Percentiles rank a stretch among this genome's conserved stretches.
Evolutionary conservation across 2,888 invertebrate genomes (phyloP).

Genomic region (Dicycla oo): DNA sequence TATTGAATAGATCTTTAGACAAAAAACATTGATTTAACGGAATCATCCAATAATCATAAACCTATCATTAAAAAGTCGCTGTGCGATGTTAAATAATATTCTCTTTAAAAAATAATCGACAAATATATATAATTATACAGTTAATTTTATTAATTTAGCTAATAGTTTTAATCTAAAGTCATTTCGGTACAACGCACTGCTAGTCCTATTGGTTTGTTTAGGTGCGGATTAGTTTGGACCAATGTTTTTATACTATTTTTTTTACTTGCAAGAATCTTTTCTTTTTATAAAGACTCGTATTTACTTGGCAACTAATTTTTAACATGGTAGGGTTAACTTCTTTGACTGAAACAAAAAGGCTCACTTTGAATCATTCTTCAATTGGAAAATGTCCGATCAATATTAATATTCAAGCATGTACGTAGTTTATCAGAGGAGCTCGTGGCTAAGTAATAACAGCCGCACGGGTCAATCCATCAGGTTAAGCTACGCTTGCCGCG

Average conservation of each 20-base stretch:
- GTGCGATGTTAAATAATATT: slow-evolving; percentile 51
- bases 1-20: slow-evolving; percentile 35
- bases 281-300: background rate
- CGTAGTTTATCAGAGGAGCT: no score
- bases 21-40: slow-evolving; percentile 26
- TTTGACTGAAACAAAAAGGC: no score
- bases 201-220: slow-evolving; percentile 67
- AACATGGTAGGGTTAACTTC: no score
- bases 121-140: slow-evolving; percentile 27
- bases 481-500: no score
- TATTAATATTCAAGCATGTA: background rate
- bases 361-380: no score
- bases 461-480: no score
- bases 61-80: slow-evolving; percentile 41
- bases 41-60: slow-evolving; percentile 47
- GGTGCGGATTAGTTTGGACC: slow-evolving; percentile 53
- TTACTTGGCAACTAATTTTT: slow-evolving; percentile 8
- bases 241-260: slow-evolving; percentile 49
- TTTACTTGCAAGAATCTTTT: slow-evolving; percentile 30
- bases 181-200: slow-evolving; percentile 69
- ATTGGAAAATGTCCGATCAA: background rate
- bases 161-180: slow-evolving; percentile 54
- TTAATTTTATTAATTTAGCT: slow-evolving; percentile 57
- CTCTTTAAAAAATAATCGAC: slow-evolving; percentile 46
- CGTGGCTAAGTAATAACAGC: no score